Conservation (phyloP, 2,113 vertebrate species). For the Gymnocephalus cernua region DNA sequence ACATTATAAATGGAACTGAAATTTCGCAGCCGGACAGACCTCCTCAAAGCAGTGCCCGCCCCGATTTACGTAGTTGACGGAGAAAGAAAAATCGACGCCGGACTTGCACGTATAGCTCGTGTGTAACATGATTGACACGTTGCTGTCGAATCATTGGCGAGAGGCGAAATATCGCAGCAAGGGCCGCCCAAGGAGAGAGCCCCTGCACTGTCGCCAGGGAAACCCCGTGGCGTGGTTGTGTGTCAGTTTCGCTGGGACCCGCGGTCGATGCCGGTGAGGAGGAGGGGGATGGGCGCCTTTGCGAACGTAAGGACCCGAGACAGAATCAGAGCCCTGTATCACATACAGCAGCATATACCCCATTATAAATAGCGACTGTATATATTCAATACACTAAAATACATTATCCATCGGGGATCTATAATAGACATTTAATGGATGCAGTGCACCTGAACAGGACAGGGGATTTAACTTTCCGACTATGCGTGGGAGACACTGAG, state of each 20-base stretch:
- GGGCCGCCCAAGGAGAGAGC: slow-evolving; percentile 76
- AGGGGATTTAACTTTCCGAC: slow-evolving; percentile 83
- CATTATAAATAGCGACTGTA: slow-evolving; percentile 84
- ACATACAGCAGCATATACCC: slow-evolving; percentile 85
- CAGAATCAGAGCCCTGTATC: slow-evolving; percentile 85
- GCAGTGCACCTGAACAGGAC: slow-evolving; percentile 75
- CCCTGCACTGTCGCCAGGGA: slow-evolving; percentile 90
- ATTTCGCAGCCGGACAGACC: slow-evolving; percentile 44
- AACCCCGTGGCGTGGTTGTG: slow-evolving; percentile 94
- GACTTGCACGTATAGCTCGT: not conserved
- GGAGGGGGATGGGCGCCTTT: slow-evolving; percentile 92
- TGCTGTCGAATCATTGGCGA: slow-evolving; percentile 78
- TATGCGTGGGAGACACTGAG: slow-evolving; percentile 81
- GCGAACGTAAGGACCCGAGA: slow-evolving; percentile 84
- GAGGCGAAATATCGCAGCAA: slow-evolving; percentile 68
- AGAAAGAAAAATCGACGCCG: slow-evolving; percentile 50
- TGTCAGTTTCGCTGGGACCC: slow-evolving; percentile 90
- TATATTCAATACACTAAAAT: slow-evolving; percentile 81
- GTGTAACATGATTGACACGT: slow-evolving; percentile 49
- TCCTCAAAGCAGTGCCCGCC: slow-evolving; percentile 68
- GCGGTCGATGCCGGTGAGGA: slow-evolving; percentile 90
- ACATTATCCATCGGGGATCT: slow-evolving; percentile 74
- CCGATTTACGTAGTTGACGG: slow-evolving; percentile 44
- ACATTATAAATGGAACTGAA: slow-evolving; percentile 42
- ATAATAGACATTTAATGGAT: slow-evolving; percentile 79